phyloP scores from a whole-genome alignment of 2,888 invertebrate species.

The Saturnia japonica region DNA sequence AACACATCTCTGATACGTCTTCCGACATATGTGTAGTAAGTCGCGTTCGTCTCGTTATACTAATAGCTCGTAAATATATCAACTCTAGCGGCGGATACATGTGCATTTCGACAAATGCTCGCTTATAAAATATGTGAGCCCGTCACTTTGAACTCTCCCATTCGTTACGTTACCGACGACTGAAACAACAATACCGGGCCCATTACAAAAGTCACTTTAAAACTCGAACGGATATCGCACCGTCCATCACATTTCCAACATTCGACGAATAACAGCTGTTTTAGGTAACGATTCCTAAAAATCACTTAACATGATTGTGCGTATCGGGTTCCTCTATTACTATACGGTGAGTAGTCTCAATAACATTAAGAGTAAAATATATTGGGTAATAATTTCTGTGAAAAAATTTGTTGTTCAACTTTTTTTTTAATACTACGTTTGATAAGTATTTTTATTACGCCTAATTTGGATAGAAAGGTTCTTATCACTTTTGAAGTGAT shows the following conservation, averaged over 20 bases:
- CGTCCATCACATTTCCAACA: slow-evolving; percentile 67
- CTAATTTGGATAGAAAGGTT: background rate
- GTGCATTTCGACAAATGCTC: slow-evolving; percentile 71
- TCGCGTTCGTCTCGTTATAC: slow-evolving; percentile 65
- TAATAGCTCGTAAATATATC: slow-evolving; percentile 81
- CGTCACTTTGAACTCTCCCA: slow-evolving; percentile 72
- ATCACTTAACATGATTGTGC: slow-evolving; percentile 36
- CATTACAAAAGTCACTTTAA: slow-evolving; percentile 54
- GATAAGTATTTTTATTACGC: background rate
- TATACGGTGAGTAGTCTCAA: background rate
- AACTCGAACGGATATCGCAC: slow-evolving; percentile 62
- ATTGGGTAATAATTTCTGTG: background rate
- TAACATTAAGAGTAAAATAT: background rate
- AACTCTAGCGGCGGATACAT: slow-evolving; percentile 65
- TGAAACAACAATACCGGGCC: slow-evolving; percentile 74
- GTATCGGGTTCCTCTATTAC: slow-evolving; percentile 33
- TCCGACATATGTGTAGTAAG: slow-evolving; percentile 32
- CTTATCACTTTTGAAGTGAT: too few species aligned
- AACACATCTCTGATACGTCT: slow-evolving; percentile 54
- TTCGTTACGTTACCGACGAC: slow-evolving; percentile 72
- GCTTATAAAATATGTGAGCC: slow-evolving; percentile 71
- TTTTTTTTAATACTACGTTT: background rate
- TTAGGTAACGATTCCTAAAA: slow-evolving; percentile 19
- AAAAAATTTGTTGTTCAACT: background rate
- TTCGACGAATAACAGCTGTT: slow-evolving; percentile 58